Evolutionary conservation across 1,140 invertebrate genomes (phyloP), one percentile per base, ranked within the genome.

Genomic region (Drosophila gunungcola): DNA sequence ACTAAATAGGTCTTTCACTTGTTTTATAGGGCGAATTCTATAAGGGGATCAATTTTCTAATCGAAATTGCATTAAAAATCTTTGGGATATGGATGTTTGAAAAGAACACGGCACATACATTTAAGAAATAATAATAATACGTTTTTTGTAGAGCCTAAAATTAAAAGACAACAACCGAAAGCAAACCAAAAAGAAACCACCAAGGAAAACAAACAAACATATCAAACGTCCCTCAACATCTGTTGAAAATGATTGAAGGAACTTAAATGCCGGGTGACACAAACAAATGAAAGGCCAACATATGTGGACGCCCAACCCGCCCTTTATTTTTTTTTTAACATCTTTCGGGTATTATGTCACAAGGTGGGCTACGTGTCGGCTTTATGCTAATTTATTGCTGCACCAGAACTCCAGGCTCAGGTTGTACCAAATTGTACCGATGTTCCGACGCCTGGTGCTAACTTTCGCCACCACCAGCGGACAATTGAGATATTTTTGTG

Each of bases 191-290:
- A 11, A 2, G 29, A 27, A 60, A 39, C n/a, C 42, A 25, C 45
- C 36, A 13, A 39, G 9, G 11, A 53, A 68, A 45, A 36, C 6
- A 61, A 48, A 39, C 56, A 74, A 49, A 73, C 53, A 76, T 67
- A 76, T 65, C 53, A 75, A 65, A 75, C 48, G 41, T 56, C 46
- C 52, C 48, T 51, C 38, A 76, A 76, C 73, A 76, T 76, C 72
- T 76, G 72, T 67, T 75, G 41, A 67, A 76, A 76, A 49, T 57
- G 70, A 51, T 32, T 13, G 29, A 54, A 54, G 11, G 13, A n/a
- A 51, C 49, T 32, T 6, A 51, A 70, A 72, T 36, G 12, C 27
- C 38, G 49, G 38, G 13, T 29, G 38, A 34, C 54, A 52, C 81
- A 51, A 61, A 36, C 10, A 16, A 58, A 63, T 39, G 51, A 43